Evolutionary conservation across 2,888 invertebrate genomes (phyloP).

Genomic region (Smittia aterrima): DNA sequence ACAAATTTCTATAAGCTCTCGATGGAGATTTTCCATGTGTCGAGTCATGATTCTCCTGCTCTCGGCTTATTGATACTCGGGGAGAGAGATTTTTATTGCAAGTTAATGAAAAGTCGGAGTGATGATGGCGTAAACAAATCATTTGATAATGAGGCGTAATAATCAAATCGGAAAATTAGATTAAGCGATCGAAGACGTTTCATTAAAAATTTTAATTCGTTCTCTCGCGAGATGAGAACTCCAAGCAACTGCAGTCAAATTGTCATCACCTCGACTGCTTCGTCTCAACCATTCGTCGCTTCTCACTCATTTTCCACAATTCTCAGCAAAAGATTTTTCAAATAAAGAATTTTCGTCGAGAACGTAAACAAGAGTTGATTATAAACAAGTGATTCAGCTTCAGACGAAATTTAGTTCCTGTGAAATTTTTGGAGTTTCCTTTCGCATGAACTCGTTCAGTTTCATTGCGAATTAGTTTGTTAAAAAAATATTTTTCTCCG

Average conservation of each 20-base stretch:
- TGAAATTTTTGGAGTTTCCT: too few relatives aligned
- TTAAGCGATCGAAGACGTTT: background rate
- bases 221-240: background rate
- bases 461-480: background rate
- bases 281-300: background rate
- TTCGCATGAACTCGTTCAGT: too few relatives aligned
- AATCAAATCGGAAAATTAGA: background rate
- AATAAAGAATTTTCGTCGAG: background rate
- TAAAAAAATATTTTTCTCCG: background rate
- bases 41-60: background rate
- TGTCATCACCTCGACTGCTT: slow-evolving; percentile 13
- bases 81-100: slow-evolving; percentile 35
- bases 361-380: background rate
- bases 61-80: slow-evolving; percentile 10
- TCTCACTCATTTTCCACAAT: background rate
- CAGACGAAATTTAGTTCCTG: too few relatives aligned
- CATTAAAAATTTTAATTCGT: background rate
- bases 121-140: slow-evolving; percentile 35
- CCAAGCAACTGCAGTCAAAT: background rate
- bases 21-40: slow-evolving; percentile 10
- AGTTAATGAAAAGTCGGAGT: slow-evolving; percentile 23
- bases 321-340: background rate
- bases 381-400: background rate
- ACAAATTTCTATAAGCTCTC: slow-evolving; percentile 1
- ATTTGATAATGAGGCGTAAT: slow-evolving; percentile 20